Base-by-base conservation (phyloP, 1,140 invertebrate genomes). In the Ditylenchus dipsaci region DNA sequence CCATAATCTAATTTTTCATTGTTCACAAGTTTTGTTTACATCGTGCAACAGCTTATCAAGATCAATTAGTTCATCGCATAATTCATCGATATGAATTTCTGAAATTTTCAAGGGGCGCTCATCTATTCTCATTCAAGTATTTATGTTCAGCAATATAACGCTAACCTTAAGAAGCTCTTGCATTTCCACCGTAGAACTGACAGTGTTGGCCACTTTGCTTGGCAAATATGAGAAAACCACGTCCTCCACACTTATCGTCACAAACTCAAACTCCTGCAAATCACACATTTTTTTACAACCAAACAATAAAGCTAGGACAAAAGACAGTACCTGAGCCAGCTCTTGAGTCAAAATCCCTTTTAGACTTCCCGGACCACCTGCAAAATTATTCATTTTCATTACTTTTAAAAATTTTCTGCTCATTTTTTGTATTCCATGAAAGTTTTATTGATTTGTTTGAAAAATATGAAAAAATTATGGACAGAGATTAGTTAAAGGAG, bases 321-420 rank as follows among this genome's bases (percentile, higher is more conserved):
- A 26, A 13, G 43, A 7, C 3, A 53, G n/a, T 53, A 53, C 49
- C 15, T 21, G 49, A 27, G 72, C 76, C 23, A 79, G 68, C 45
- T 79, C 77, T 63, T 79, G 78, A 45, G 79, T 81, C 15, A 81
- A 23, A n/a, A 76, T 47, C 9, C 77, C 77, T 62, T 79, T 79
- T 42, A 72, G 62, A 45, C 74, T 75, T 56, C 78, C 78, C 11
- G 77, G 79, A 63, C 77, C 77, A 8, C 77, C 77, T 79, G 17
- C 33, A 78, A 63, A 19, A 43, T 0, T 38, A 5, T 38, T 3
- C 11, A 38, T 38, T n/a, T n/a, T n/a, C n/a, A n/a, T n/a, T n/a
- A n/a, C n/a, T n/a, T n/a, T n/a, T n/a, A n/a, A n/a, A n/a, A n/a
- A n/a, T n/a, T n/a, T n/a, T n/a, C n/a, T n/a, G n/a, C n/a, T n/a